These are phyloP conservation scores for Diadophis punctatus DNA, from an alignment of 2,113 vertebrate species.

Conservation along the genomic window DNA sequence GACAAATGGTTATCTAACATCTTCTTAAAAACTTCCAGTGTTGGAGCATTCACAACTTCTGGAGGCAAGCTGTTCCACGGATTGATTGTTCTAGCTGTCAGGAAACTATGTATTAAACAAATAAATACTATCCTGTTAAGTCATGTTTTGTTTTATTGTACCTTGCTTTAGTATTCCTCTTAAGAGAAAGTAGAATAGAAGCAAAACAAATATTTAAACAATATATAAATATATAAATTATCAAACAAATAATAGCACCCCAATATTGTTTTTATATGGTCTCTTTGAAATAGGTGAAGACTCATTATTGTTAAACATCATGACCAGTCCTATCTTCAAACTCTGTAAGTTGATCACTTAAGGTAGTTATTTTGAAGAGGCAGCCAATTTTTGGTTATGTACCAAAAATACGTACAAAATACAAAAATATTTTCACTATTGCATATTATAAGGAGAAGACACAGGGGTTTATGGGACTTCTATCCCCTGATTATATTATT, in stretches of 20 bases:
- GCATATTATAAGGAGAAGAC: not conserved
- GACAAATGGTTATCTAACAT: no score
- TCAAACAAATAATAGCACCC: not conserved
- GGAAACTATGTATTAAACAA: not conserved
- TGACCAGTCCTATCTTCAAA: not conserved
- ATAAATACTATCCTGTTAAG: not conserved
- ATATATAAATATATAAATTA: not conserved
- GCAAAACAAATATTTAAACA: not conserved
- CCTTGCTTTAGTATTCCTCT: not conserved
- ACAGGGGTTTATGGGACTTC: not conserved
- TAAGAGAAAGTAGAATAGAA: not conserved
- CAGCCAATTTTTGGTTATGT: not conserved
- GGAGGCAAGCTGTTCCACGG: no score
- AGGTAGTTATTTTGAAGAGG: not conserved
- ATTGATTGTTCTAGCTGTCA: no score
- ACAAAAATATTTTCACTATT: not conserved
- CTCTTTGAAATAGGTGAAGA: not conserved
- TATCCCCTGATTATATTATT: not conserved
- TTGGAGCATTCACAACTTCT: no score
- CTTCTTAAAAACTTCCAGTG: no score
- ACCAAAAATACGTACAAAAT: not conserved
- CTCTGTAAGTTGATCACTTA: not conserved
- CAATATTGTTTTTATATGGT: not conserved
- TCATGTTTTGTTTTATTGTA: not conserved
- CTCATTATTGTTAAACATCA: not conserved